Evolutionary conservation across 2,113 vertebrate species (phyloP), one percentile per base, ranked within the genome.

Genomic region (Sula dactylatra): DNA sequence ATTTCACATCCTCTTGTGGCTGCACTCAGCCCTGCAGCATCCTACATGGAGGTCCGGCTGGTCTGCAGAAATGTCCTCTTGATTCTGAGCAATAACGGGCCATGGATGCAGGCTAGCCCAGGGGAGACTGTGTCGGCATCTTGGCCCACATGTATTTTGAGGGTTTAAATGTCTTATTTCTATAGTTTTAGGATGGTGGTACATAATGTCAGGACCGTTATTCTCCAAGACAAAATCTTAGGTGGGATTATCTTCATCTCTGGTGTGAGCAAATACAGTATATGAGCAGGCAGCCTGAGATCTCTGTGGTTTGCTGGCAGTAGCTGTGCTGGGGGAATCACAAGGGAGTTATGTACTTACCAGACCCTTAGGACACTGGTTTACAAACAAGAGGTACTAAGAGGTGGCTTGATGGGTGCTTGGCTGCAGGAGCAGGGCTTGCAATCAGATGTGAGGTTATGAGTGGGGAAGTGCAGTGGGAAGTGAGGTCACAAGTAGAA

Each of bases 391-490:
- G 90, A 90, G 58, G 62, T 34, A 49, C 56, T 91, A 22, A 79
- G 54, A 91, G 36, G 64, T 90, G 66, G 40, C 44, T 94, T 73
- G 82, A 86, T 90, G 71, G 54, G 49, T 89, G 69, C 65, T 49
- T 61, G 62, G 62, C 81, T 69, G 44, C 73, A 49, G 61, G 36
- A 85, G 74, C 18, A 79, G 70, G 40, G 7, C 66, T 90, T 88
- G 58, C 58, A 93, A 73, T 85, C 90, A 93, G 56, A 87, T 93
- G 54, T 95, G 78, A 85, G 87, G 90, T 96, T 58, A 24, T 42
- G 66, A 96, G 92, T 85, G 58, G 90, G 90, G 71, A 95, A 95
- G 74, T 86, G 66, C 58, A 82, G 59, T 59, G 90, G 87, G 66
- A 96, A 96, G 87, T 62, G 92, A 88, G 82, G 74, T 88, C 27